phyloP scores from a whole-genome alignment of 2,797 vertebrate genomes.

The Chaetodon trifasciatus region DNA sequence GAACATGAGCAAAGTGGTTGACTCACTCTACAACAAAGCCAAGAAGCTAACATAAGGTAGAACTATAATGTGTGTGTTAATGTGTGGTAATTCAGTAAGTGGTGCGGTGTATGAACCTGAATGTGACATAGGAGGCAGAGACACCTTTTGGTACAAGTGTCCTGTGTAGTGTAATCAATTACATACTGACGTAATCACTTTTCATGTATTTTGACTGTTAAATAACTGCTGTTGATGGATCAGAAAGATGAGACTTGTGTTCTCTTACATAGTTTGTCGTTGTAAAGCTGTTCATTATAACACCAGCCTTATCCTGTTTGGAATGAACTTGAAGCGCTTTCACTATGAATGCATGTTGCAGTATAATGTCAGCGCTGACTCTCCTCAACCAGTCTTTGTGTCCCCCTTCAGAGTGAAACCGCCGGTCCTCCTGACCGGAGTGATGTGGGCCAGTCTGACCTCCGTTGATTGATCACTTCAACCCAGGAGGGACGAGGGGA shows the following conservation, averaged over 20 bases:
- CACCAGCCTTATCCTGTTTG: no score
- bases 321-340: no score
- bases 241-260: background rate
- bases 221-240: background rate
- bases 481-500: conserved; percentile 50
- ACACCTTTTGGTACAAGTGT: background rate
- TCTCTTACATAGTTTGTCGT: background rate
- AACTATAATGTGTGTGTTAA: background rate
- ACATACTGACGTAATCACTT: background rate
- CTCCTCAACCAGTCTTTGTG: background rate
- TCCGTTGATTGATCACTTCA: conserved; percentile 56
- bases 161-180: background rate
- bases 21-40: conserved; percentile 99
- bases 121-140: background rate
- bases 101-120: background rate
- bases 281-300: background rate
- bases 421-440: conserved; percentile 50
- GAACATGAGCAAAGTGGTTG: conserved; percentile 99
- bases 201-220: background rate
- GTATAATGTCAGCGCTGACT: background rate
- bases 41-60: conserved; percentile 96
- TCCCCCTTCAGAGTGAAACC: conserved; percentile 25
- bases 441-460: conserved; percentile 63
- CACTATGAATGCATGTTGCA: background rate
- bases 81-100: background rate